Evolutionary conservation across 1,140 invertebrate genomes (phyloP).

Genomic region (Drosophila sucinea): DNA sequence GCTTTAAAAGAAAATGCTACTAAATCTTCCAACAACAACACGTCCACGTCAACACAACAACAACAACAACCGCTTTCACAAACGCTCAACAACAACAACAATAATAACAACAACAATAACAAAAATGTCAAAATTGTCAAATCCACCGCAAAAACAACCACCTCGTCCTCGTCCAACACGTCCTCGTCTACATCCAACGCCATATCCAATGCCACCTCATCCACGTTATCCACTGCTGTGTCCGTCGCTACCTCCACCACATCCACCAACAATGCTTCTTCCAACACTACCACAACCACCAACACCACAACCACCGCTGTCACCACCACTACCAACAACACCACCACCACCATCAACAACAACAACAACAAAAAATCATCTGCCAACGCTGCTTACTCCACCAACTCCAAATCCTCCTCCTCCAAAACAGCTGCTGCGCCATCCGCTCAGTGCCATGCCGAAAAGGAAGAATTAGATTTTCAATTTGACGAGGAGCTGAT

Average conservation of each 20-base stretch:
- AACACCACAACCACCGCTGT: constrained; percentile 29
- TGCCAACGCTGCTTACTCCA: constrained; percentile 74
- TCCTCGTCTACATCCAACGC: constrained; percentile 46
- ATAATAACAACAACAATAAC: constrained; percentile 49
- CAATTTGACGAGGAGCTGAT: constrained; percentile 98
- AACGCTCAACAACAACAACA: constrained; percentile 70
- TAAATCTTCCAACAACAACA: constrained; percentile 70
- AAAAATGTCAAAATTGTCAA: constrained; percentile 52
- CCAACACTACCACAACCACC: constrained; percentile 26
- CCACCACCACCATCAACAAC: constrained; percentile 41
- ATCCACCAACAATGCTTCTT: constrained; percentile 39
- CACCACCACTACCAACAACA: constrained; percentile 24
- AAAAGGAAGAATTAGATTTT: constrained; percentile 96
- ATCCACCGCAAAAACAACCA: constrained; percentile 55
- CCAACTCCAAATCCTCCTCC: constrained; percentile 79
- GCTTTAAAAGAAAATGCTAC: constrained; percentile 82
- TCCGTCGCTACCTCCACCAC: constrained; percentile 42
- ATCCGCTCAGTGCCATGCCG: constrained; percentile 83
- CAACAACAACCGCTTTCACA: constrained; percentile 75
- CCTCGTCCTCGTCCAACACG: constrained; percentile 44
- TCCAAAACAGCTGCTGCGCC: constrained; percentile 79
- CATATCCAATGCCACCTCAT: constrained; percentile 69
- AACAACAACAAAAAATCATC: constrained; percentile 60
- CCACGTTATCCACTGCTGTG: constrained; percentile 44
- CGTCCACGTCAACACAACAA: constrained; percentile 67